Conservation (phyloP, 2,888 invertebrate species). For the Chironomus riparius region DNA sequence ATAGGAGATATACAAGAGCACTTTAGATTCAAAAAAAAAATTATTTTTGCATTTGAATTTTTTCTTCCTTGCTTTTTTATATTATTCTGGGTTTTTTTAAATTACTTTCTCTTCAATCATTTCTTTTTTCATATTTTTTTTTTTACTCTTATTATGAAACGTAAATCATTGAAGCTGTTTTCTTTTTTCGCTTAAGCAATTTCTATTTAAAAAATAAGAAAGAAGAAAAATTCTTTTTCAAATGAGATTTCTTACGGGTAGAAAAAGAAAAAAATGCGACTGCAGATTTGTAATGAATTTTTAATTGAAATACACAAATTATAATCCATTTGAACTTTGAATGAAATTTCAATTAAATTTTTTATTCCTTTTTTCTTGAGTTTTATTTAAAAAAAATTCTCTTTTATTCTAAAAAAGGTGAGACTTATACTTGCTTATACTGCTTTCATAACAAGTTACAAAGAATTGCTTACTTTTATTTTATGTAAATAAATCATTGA, state of each 20-base stretch:
- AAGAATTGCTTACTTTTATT: no score
- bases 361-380: neutral
- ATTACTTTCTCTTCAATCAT: slow-evolving; percentile 26
- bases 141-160: neutral
- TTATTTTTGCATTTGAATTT: slow-evolving; percentile 9
- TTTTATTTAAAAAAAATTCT: no score
- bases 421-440: no score
- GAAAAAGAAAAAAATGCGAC: slow-evolving; percentile 5
- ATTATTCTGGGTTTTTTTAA: slow-evolving; percentile 17
- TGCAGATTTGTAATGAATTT: slow-evolving; percentile 19
- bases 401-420: no score
- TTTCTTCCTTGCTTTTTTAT: neutral
- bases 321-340: slow-evolving; percentile 14
- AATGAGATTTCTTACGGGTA: neutral
- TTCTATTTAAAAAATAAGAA: neutral
- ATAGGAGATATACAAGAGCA: neutral
- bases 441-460: no score
- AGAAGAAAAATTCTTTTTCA: neutral
- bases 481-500: no score
- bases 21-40: neutral
- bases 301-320: slow-evolving; percentile 24
- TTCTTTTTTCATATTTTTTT: neutral
- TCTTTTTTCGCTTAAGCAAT: neutral
- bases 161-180: neutral
- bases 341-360: neutral